Base-by-base conservation (phyloP, 2,113 vertebrate species). In the Myrmecophaga tridactyla region DNA sequence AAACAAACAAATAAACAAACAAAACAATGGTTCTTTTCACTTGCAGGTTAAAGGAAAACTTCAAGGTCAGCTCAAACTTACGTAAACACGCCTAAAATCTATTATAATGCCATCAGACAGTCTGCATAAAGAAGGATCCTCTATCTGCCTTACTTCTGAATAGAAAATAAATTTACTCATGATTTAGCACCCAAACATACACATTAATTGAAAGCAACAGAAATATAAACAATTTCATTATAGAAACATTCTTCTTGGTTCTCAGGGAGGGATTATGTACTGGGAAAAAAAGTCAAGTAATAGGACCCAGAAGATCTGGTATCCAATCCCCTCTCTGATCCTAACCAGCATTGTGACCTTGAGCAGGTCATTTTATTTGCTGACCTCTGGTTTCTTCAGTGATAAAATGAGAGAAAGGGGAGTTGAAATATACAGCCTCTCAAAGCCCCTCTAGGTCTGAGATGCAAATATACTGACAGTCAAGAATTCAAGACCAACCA, bases 41-140 rank as follows among this genome's bases (percentile, higher is more conserved):
- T 51, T 92, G 34, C 41, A 73, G 18, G 18, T 82, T 76, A 83
- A 80, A 29, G 36, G 43, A 18, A 41, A 70, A 56, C 53, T 65
- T 87, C 13, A 94, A 93, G 69, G 20, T 73, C n/a, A 60, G 36
- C 10, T 96, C 60, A 94, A 65, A 80, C 36, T 73, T 70, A 81
- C 4, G 20, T 34, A 83, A 80, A 60, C 2, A 89, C 4, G 6
- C 23, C 41, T 7, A 9, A 20, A 80, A 87, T 75, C 58, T 87
- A 75, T 86, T 63, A 43, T 34, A 39, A 85, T 81, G 46, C 15
- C 43, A 69, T 34, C 0, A 63, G 34, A 10, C 1, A 25, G 34
- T 39, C 29, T 94, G 8, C 2, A 90, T 72, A 86, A 81, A 53
- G 58, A 75, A 58, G 27, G 29, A 92, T 6, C 29, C 7, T 0